phyloP scores from a whole-genome alignment of 2,113 vertebrate species.

The Pygoscelis adeliae region DNA sequence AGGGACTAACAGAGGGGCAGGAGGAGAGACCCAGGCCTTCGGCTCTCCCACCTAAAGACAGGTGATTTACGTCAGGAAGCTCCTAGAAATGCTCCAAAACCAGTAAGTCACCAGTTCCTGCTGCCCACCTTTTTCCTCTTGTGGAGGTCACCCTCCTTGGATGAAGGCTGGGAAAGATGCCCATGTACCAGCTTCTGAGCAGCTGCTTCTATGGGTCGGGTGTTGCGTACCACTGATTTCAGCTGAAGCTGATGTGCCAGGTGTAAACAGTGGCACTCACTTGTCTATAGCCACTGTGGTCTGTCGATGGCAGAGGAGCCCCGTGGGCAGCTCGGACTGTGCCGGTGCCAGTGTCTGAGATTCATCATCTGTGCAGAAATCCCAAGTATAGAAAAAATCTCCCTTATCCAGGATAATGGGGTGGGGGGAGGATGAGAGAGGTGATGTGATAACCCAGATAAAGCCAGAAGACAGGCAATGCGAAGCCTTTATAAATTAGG shows the following conservation, averaged over 20 bases:
- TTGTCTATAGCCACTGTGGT: neutral
- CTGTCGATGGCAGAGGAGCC: neutral
- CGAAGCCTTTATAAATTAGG: neutral
- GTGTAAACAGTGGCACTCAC: neutral
- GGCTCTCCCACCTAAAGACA: neutral
- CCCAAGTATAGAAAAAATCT: neutral
- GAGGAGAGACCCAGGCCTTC: neutral
- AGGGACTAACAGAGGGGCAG: neutral
- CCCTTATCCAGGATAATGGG: neutral
- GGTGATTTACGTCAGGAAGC: neutral
- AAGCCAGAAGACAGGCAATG: neutral
- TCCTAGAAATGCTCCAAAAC: neutral
- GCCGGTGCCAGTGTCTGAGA: fast-evolving
- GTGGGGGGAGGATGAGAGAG: neutral
- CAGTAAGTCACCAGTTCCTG: neutral
- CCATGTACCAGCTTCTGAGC: neutral
- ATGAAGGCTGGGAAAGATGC: neutral
- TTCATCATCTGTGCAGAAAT: neutral
- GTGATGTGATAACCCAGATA: neutral
- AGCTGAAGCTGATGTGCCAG: neutral
- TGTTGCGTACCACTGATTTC: fast-evolving
- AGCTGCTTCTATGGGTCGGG: neutral
- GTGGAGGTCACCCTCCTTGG: neutral
- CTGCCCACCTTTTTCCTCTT: neutral
- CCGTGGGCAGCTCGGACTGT: neutral